Evolutionary conservation across 1,140 invertebrate genomes (phyloP).

Genomic region (Pomacea maculata): DNA sequence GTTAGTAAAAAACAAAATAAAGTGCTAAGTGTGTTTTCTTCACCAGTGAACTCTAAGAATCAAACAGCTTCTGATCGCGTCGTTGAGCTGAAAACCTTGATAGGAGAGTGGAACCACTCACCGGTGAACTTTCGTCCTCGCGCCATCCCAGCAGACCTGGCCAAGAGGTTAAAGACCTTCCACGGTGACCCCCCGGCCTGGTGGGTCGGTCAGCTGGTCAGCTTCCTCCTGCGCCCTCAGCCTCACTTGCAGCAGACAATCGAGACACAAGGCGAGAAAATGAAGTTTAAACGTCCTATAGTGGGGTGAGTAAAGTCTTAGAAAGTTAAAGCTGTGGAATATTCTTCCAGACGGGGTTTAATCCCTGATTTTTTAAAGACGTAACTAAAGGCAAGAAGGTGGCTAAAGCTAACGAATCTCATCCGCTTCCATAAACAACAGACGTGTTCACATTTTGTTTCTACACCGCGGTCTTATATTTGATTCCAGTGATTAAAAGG

Average conservation of each 20-base stretch:
- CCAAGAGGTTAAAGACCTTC: constrained; percentile 78
- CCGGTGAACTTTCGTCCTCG: constrained; percentile 89
- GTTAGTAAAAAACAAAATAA: too few species aligned
- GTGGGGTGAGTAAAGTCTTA: constrained; percentile 77
- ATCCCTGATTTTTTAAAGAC: too few species aligned
- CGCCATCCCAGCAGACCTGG: constrained; percentile 90
- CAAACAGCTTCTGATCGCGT: constrained; percentile 73
- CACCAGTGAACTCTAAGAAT: too few species aligned
- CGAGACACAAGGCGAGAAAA: constrained; percentile 77
- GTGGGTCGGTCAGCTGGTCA: constrained; percentile 96
- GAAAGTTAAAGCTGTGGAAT: too few species aligned
- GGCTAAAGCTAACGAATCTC: too few species aligned
- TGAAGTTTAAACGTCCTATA: constrained; percentile 87
- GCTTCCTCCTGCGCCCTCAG: constrained; percentile 83
- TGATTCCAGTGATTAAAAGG: too few species aligned
- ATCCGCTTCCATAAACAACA: too few species aligned
- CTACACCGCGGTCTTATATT: too few species aligned
- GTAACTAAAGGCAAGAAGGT: too few species aligned
- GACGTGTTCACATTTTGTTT: too few species aligned
- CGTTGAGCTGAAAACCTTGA: constrained; percentile 91
- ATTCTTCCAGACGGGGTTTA: too few species aligned
- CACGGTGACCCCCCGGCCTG: constrained; percentile 96
- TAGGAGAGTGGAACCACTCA: constrained; percentile 91
- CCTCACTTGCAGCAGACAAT: constrained; percentile 72
- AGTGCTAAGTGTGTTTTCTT: too few species aligned